Evolutionary conservation across 1,140 invertebrate genomes (phyloP).

Genomic region (Micrasema longulum): DNA sequence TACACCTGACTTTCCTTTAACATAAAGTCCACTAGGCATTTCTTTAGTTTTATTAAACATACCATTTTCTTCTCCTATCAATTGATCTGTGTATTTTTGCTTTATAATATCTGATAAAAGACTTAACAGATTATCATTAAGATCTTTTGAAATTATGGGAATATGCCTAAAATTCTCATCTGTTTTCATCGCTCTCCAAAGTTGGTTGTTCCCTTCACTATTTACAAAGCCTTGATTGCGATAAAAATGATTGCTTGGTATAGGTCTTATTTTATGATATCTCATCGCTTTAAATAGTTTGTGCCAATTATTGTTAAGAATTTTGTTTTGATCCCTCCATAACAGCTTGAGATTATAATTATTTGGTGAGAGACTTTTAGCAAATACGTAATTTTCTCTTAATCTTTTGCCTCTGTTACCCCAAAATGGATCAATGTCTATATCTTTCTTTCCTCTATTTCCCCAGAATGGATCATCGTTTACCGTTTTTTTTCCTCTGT

Average conservation of each 20-base stretch:
- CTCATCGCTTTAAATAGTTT: neutral
- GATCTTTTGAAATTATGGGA: neutral
- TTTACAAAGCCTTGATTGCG: neutral
- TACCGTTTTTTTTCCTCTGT: conserved; percentile 40
- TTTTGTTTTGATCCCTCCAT: conserved; percentile 59
- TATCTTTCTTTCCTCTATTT: conserved; percentile 46
- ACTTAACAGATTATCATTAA: neutral
- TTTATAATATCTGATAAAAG: conserved; percentile 5
- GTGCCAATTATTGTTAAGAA: neutral
- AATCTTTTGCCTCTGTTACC: conserved; percentile 49
- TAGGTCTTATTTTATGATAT: neutral
- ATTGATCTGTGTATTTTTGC: neutral
- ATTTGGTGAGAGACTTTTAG: conserved; percentile 44
- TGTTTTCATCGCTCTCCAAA: neutral
- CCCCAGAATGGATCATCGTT: conserved; percentile 51
- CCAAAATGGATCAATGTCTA: conserved; percentile 48
- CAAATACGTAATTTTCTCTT: conserved; percentile 30
- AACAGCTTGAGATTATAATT: conserved; percentile 51
- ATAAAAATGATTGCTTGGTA: neutral
- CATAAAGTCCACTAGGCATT: neutral
- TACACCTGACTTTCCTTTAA: neutral
- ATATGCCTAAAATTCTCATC: neutral
- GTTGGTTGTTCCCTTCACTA: neutral
- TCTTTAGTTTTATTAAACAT: neutral
- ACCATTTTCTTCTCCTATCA: neutral